Evolutionary conservation across 2,797 vertebrate genomes (phyloP), one percentile per base, ranked within the genome.

Genomic region (Chelmon rostratus): DNA sequence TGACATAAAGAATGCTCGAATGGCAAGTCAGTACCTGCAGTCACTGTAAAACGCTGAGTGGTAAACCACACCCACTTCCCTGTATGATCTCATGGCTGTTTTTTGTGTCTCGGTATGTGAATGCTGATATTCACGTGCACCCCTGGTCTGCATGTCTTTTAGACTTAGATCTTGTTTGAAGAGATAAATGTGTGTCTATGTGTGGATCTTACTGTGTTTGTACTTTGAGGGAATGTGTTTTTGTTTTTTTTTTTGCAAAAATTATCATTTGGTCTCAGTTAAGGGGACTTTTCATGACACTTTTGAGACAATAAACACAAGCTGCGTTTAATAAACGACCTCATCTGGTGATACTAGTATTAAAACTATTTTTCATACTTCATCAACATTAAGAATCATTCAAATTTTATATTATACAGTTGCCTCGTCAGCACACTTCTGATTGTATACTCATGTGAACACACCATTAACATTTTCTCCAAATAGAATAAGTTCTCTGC

Each of bases 11-110:
- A 82, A 83, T 85, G 77, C 23, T 1, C 19, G 10, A 10, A 49
- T 12, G 18, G 23, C 92, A 86, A 40, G 92, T 74, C 75, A 3
- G 6, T 73, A 68, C 91, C 72, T 84, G 91, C 65, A 68, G 71
- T 12, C 16, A 8, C 18, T 57, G 54, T 77, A 49, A 38, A 38
- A 71, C 37, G 4, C 49, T 54, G 68, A 62, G 68, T 70, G 5
- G 5, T 47, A 72, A 79, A 50, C 40, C 71, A 79, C 68, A 53
- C 68, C 80, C 40, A 77, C 40, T 68, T 63, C 58, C 62, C 18
- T 18, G 6, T 35, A 28, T 79, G 57, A 79, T 18, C 59, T 79
- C 19, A 82, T 28, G 5, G 6, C 12, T 13, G 10, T 8, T 19
- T 56, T 47, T 42, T 47, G 18, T 21, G 3, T n/a, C 21, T 23